Base-by-base conservation (phyloP, 1,140 invertebrate species). In the Gonioctena quinquepunctata region DNA sequence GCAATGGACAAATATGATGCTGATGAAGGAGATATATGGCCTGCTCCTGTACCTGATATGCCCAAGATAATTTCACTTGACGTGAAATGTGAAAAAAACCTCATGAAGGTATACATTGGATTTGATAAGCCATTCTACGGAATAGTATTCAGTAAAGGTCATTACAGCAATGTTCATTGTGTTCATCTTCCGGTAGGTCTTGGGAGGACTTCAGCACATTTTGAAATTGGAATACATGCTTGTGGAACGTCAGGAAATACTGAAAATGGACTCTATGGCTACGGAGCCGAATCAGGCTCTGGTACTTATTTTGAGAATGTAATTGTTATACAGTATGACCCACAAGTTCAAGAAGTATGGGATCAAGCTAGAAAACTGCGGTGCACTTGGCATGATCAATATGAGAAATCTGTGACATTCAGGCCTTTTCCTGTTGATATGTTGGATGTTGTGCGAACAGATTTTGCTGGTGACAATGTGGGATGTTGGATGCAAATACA, bases 401-500 rank as follows among this genome's bases (percentile, higher is more conserved):
- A 97, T 79, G 95, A 97, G 84, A 97, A 97, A 79, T 94, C 95
- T 0, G 95, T 97, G 0, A 96, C 95, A 0, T 97, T 97, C 85
- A 85, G 95, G 54, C 95, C 95, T 0, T 97, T 97, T 88, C 94
- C 94, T 0, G 96, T 97, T 1, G 96, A 97, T 81, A 97, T 97
- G 95, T 79, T 97, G 66, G 94, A 97, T 81, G 94, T 96, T 1
- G 95, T 97, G 2, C 84, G 94, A 23, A 95, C 95, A 1, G 95
- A 97, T 76, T 97, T 97, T 79, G 94, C 95, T 49, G 96, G 96
- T 0, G 96, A 97, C 78, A 97, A 97, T 82, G 94, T 97, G 1
- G 95, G 95, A 4, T 97, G 95, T 83, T 96, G 94, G 94, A 95
- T 95, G 93, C 93, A 95, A 77, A 95, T 95, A 62, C 94, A 95